These are phyloP conservation scores for Dendronephthya gigantea DNA, from an alignment of 64 coral and sea anemone species.

Conservation along the genomic window DNA sequence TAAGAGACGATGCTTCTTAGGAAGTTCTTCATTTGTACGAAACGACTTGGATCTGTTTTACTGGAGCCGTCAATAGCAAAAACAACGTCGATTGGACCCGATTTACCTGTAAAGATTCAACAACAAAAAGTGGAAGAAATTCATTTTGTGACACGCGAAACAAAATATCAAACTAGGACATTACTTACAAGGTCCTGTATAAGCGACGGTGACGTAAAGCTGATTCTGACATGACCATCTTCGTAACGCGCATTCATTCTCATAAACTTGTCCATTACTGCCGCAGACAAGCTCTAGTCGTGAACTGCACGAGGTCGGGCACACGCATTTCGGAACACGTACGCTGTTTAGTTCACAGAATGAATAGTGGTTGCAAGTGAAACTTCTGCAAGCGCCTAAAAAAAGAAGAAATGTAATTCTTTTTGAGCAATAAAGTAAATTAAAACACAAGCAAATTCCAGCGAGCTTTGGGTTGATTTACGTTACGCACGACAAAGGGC, in stretches of 20 bases:
- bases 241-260: slow-evolving; percentile 11
- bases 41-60: not conserved
- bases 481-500: too few relatives aligned
- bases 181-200: not conserved
- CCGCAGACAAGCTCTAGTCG: not conserved
- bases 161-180: too few relatives aligned
- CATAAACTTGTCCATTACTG: not conserved
- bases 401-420: not conserved
- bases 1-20: not conserved
- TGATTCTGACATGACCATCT: not conserved
- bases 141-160: not conserved
- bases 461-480: too few relatives aligned
- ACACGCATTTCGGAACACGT: not conserved
- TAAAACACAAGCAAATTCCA: too few relatives aligned
- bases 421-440: too few relatives aligned
- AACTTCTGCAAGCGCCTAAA: not conserved
- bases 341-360: not conserved
- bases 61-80: not conserved
- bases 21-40: not conserved
- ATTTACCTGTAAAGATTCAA: not conserved
- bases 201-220: not conserved
- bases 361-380: not conserved
- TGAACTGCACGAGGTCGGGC: not conserved
- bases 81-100: not conserved
- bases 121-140: not conserved